Evolutionary conservation across 2,888 invertebrate genomes (phyloP), one percentile per base, ranked within the genome.

Genomic region (Drosophila tanythrix): DNA sequence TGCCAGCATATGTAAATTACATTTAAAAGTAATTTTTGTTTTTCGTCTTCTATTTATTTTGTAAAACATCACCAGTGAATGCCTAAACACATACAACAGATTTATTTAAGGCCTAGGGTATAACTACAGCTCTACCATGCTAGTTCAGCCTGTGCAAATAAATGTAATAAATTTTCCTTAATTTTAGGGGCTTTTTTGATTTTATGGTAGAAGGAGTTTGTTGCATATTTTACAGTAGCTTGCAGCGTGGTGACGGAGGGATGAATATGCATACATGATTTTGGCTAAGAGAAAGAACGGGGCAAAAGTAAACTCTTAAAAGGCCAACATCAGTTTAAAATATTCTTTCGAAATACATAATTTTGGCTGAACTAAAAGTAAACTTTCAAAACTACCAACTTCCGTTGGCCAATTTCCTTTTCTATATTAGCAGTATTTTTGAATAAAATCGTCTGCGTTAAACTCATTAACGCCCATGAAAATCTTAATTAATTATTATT

Each of bases 1-100:
- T 61, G 67, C 51, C 61, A 71, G 38, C 86, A 83, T 86, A 89
- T 89, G 87, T 79, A 87, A 89, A 87, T 83, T 79, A 70, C 62
- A 74, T 81, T 76, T 72, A 33, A 78, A 81, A 74, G 50, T 66
- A 71, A 69, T 73, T 58, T 29, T 43, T 0, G 33, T 33, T 27
- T 64, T 62, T 3, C 1, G 13, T 31, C 25, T 63, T 57, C 21
- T 21, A 21, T 55, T 40, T 15, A 13, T 57, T 72, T 67, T 70
- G 21, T 31, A 51, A 35, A 46, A 43, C 60, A 63, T 72, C 40
- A 52, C 3, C 59, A 52, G 27, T 29, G 33, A 29, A 36, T 29
- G 48, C 52, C 55, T 48, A 53, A 50, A 33, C 33, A 33, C 33
- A 33, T 33, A 33, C 33, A 33, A 33, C 33, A 33, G 33, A 33